Evolutionary conservation across 2,113 vertebrate genomes (phyloP).

Genomic region (Plotosus lineatus): DNA sequence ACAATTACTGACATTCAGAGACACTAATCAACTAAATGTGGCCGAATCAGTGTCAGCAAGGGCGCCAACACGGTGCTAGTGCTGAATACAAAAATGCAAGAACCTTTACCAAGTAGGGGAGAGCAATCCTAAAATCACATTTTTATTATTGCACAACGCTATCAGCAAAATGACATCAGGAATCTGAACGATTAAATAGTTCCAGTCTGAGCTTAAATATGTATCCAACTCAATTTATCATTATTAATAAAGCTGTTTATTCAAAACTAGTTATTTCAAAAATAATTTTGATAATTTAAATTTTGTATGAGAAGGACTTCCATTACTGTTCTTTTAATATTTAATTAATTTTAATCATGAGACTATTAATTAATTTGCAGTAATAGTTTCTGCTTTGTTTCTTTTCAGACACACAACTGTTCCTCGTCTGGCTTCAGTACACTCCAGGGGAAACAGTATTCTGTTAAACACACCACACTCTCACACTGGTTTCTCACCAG

Average conservation of each 20-base stretch:
- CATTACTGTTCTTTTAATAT: background rate
- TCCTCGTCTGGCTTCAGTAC: constrained; percentile 22
- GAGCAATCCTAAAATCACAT: background rate
- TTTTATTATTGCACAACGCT: background rate
- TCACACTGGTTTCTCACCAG: constrained; percentile 41
- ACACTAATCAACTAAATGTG: background rate
- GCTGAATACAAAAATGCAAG: background rate
- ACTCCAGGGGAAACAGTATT: constrained; percentile 5
- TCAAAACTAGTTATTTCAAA: background rate
- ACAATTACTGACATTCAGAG: background rate
- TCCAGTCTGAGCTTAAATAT: background rate
- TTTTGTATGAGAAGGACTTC: background rate
- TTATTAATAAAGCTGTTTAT: background rate
- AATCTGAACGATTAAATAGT: background rate
- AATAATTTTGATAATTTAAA: background rate
- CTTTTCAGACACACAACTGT: background rate
- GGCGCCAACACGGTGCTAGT: background rate
- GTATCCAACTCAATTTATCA: background rate
- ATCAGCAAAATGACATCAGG: background rate
- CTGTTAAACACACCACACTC: constrained; percentile 16
- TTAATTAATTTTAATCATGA: background rate
- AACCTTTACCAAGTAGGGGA: background rate
- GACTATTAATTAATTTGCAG: background rate
- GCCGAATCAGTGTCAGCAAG: background rate
- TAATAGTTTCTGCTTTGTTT: background rate